These are phyloP conservation scores for Steinernema scapterisci DNA, from an alignment of 2,888 invertebrate genomes.

Conservation along the genomic window DNA sequence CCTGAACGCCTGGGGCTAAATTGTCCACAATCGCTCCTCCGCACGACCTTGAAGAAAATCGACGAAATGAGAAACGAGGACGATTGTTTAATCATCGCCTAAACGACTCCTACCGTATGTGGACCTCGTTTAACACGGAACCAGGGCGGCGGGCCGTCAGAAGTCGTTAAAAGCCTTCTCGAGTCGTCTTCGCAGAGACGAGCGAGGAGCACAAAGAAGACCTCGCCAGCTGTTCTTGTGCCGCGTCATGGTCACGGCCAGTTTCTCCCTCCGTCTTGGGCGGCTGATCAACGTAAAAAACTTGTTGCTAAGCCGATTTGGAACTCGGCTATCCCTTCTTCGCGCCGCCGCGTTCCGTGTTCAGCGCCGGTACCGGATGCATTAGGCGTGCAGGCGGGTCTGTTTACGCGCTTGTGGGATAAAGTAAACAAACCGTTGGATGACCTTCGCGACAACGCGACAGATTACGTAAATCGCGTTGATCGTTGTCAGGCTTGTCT, in stretches of 20 bases:
- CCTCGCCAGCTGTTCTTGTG: constrained; percentile 22
- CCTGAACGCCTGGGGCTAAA: background rate
- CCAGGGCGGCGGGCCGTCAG: background rate
- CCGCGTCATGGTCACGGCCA: constrained; percentile 31
- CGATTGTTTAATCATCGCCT: constrained; percentile 10
- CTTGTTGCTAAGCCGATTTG: constrained; percentile 32
- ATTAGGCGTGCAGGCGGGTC: constrained; percentile 19
- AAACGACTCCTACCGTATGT: constrained; percentile 31
- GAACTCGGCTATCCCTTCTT: background rate
- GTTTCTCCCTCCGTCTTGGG: background rate
- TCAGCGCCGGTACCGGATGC: constrained; percentile 19
- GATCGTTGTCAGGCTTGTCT: background rate
- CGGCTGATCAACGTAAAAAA: background rate
- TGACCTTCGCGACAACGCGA: constrained; percentile 30
- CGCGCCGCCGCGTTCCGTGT: background rate
- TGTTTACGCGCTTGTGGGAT: background rate
- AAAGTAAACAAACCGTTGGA: constrained; percentile 27
- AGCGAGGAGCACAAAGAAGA: constrained; percentile 5
- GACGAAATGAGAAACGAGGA: constrained; percentile 1
- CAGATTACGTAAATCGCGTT: constrained; percentile 32
- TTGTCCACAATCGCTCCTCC: background rate
- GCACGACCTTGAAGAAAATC: constrained; percentile 2
- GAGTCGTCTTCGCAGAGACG: constrained; percentile 1
- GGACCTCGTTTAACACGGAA: background rate
- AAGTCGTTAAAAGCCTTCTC: constrained; percentile 28